Evolutionary conservation across 2,888 invertebrate genomes (phyloP).

Genomic region (Fragum sueziense): DNA sequence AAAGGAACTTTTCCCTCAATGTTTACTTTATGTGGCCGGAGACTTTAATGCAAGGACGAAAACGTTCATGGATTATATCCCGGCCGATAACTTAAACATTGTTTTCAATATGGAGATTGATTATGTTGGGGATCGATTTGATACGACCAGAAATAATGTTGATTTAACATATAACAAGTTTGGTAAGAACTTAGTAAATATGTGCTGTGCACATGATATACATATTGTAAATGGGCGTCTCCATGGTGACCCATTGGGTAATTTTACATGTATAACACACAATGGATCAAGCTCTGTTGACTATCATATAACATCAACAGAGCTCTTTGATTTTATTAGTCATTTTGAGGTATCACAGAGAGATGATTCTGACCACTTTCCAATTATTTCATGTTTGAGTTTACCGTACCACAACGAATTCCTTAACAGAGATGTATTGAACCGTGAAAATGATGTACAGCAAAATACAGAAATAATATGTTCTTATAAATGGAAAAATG

Average conservation of each 20-base stretch:
- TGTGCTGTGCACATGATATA: background rate
- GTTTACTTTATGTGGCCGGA: background rate
- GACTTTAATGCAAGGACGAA: constrained; percentile 19
- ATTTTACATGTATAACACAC: constrained; percentile 3
- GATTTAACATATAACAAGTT: background rate
- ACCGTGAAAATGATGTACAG: too few relatives aligned
- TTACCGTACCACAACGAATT: background rate
- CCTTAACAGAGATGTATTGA: too few relatives aligned
- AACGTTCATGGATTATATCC: background rate
- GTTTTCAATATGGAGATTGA: background rate
- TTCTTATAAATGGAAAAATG: too few relatives aligned
- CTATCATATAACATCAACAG: background rate
- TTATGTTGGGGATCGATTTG: background rate
- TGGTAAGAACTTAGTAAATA: too few relatives aligned
- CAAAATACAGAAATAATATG: too few relatives aligned
- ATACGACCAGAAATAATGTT: background rate
- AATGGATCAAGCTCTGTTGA: background rate
- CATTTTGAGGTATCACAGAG: background rate
- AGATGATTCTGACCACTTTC: background rate
- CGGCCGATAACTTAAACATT: constrained; percentile 1
- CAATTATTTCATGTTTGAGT: background rate
- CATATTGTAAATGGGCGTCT: constrained; percentile 5
- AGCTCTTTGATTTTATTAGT: background rate
- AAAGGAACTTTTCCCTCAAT: background rate
- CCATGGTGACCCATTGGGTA: background rate